A percentile compares a stretch with the other conserved stretches of the same genome.
phyloP scores from a whole-genome alignment of 2,888 invertebrate genomes.

The Acholoe squamosa region DNA sequence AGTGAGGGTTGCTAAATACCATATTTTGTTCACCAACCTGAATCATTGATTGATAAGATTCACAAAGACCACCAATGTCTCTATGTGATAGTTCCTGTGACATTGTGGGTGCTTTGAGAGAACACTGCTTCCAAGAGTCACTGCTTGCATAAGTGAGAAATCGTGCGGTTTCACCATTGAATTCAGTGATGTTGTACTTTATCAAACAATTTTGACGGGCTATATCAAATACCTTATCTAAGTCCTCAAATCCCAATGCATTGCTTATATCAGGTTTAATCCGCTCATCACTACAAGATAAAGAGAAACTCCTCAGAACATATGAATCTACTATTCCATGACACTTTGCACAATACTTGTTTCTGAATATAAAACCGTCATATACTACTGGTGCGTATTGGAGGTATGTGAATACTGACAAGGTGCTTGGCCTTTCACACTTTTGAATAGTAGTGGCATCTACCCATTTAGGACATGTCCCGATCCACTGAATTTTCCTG shows the following conservation, averaged over 20 bases:
- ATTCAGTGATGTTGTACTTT: too few species aligned
- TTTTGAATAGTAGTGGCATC: not conserved
- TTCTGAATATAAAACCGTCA: not conserved
- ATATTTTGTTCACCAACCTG: too few species aligned
- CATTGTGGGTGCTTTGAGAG: too few species aligned
- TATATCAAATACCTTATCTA: not conserved
- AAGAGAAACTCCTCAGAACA: not conserved
- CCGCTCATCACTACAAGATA: not conserved
- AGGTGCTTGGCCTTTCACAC: not conserved
- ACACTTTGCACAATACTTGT: constrained; percentile 2
- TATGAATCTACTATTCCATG: not conserved
- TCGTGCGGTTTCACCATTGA: not conserved
- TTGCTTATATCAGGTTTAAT: not conserved
- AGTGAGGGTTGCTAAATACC: not conserved
- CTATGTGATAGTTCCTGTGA: too few species aligned
- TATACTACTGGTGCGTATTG: not conserved
- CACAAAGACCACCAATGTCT: not conserved
- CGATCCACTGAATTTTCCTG: not conserved
- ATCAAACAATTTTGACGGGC: not conserved
- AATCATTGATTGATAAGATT: too few species aligned
- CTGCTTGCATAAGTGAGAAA: not conserved
- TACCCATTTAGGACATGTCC: not conserved
- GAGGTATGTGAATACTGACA: not conserved
- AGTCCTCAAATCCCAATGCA: not conserved
- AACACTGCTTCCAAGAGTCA: not conserved